Evolutionary conservation across 2,888 invertebrate species (phyloP).

Genomic region (Ptycholaimellus sp.): DNA sequence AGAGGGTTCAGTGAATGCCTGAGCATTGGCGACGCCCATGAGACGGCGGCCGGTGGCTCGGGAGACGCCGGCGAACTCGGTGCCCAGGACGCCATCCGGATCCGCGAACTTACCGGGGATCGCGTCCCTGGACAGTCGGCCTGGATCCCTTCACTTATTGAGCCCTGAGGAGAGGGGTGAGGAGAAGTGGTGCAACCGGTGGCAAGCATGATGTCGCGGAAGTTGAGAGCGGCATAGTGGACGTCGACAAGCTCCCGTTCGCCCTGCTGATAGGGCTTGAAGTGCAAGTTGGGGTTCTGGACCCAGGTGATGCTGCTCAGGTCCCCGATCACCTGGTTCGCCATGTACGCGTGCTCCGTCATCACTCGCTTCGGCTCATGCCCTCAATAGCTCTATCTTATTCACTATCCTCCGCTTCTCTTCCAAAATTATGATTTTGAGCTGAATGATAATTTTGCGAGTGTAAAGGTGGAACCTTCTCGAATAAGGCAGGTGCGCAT

Average conservation of each 20-base stretch:
- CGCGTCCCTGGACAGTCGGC: conserved; percentile 86
- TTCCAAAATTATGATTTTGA: too few relatives aligned
- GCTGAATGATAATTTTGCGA: too few relatives aligned
- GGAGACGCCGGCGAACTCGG: conserved; percentile 25
- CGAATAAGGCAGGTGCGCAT: conserved; percentile 53
- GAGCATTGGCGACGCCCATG: too few relatives aligned
- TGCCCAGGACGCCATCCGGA: conserved; percentile 52
- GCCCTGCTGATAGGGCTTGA: conserved; percentile 21
- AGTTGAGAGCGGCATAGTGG: conserved; percentile 42
- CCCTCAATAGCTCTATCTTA: conserved; percentile 81
- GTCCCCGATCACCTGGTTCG: conserved; percentile 71
- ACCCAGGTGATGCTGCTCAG: conserved; percentile 75
- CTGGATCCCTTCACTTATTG: conserved; percentile 53
- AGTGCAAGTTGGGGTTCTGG: conserved; percentile 51
- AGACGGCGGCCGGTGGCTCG: too few relatives aligned
- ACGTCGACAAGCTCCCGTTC: conserved; percentile 21
- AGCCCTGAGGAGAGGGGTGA: not conserved
- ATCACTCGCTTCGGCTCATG: too few relatives aligned
- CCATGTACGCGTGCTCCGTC: conserved; percentile 78
- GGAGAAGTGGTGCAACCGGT: conserved; percentile 63
- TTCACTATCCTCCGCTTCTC: conserved; percentile 79
- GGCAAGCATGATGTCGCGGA: conserved; percentile 92
- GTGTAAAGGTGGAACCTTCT: too few relatives aligned
- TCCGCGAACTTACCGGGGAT: conserved; percentile 45
- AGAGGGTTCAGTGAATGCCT: too few relatives aligned